phyloP scores from a whole-genome alignment of 2,797 vertebrate genomes.

The Amblyopsis hoosieri region DNA sequence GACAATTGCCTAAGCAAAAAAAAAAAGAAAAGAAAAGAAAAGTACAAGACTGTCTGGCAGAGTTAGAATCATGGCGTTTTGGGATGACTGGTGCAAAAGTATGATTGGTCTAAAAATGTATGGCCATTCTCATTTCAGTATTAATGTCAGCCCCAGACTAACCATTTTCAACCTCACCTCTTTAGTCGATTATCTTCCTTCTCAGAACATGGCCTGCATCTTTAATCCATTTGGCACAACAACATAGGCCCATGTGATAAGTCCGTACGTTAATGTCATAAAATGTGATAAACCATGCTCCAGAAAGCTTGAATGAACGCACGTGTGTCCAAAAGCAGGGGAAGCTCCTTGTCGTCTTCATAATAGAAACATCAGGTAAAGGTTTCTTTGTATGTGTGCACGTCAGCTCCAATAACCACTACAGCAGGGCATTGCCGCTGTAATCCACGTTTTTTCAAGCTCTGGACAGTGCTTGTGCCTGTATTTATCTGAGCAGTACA shows the following conservation, averaged over 20 bases:
- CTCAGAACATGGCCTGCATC: slow-evolving; percentile 23
- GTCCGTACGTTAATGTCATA: slow-evolving; percentile 10
- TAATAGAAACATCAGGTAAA: background rate
- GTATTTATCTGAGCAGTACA: slow-evolving; percentile 3
- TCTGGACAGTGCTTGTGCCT: background rate
- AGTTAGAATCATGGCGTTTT: slow-evolving; percentile 61
- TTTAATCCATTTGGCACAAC: slow-evolving; percentile 18
- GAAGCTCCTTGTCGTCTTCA: slow-evolving; percentile 1
- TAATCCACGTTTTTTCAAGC: background rate
- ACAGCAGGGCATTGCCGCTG: slow-evolving; percentile 3
- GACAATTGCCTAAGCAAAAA: slow-evolving; percentile 28
- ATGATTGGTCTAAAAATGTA: slow-evolving; percentile 31
- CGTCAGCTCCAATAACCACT: background rate
- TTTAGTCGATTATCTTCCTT: slow-evolving; percentile 30
- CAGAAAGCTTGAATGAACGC: slow-evolving; percentile 17
- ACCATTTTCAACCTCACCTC: slow-evolving; percentile 36
- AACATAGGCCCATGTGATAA: slow-evolving; percentile 38
- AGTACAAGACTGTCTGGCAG: slow-evolving; percentile 50
- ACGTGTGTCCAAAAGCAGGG: slow-evolving; percentile 11
- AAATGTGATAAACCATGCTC: slow-evolving; percentile 10
- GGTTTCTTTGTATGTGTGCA: background rate
- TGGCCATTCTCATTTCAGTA: slow-evolving; percentile 61
- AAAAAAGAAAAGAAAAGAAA: slow-evolving; percentile 30
- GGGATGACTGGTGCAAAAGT: slow-evolving; percentile 61
- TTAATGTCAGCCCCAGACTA: slow-evolving; percentile 33